Base-by-base conservation (phyloP, 2,888 invertebrate species). In the Eilema depressum region DNA sequence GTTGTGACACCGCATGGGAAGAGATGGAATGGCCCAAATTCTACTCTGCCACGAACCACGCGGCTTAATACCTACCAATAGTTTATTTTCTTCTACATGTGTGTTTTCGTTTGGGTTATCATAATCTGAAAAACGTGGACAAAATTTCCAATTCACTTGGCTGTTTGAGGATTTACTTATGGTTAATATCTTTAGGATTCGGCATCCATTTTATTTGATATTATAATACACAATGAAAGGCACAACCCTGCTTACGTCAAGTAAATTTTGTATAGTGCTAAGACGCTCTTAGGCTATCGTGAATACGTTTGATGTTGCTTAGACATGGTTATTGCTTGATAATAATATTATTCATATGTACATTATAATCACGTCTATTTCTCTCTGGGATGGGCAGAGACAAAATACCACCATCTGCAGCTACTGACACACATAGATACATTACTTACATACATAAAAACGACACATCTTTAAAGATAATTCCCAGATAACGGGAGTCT, bases 201-300 rank as follows among this genome's bases (percentile, higher is more conserved):
- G 5, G 47, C 20, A 47, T 47, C 47, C 47, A 47, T 20, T 47
- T 53, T 53, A 53, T n/a, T n/a, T n/a, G 8, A 53, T n/a, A 53
- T n/a, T 53, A 53, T n/a, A 53, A 20, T 53, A 53, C 53, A n/a
- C n/a, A 53, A n/a, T n/a, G n/a, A 53, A 53, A 53, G 53, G 53
- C 8, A n/a, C 10, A n/a, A n/a, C 8, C 10, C 10, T n/a, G 53
- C 47, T 47, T 47, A 47, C 53, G n/a, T 53, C 53, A 10, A 2
- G 5, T 53, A 20, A 1, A 0, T 20, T 53, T 53, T 53, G 20
- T 53, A 53, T 47, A 47, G 17, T 17, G n/a, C n/a, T n/a, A n/a
- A 7, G 17, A 4, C 47, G 7, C 7, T 47, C 47, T 4, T 47
- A 5, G 47, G 8, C 20, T 20, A 47, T 47, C 20, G 20, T 47